Evolutionary conservation across 2,113 vertebrate species (phyloP), one percentile per base, ranked within the genome.

Genomic region (Pangasianodon hypophthalmus): DNA sequence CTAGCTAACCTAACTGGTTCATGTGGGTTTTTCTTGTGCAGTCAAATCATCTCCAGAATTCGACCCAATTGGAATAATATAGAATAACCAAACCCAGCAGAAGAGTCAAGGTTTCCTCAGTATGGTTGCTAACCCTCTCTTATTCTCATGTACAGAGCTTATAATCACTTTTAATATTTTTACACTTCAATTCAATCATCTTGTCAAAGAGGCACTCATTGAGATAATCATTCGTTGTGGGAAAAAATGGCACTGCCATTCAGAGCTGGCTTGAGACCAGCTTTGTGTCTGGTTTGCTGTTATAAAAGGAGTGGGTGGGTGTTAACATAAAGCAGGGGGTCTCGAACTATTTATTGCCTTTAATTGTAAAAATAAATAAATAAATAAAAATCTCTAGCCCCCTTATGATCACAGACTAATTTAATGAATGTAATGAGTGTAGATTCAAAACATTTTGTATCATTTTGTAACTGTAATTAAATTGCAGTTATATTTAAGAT

Each of bases 91-190:
- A 89, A 88, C 44, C 87, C 82, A 52, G 82, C 87, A 56, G 88
- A 85, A 89, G 73, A 90, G 90, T 90, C 90, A 92, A 52, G 89
- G 83, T 48, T 85, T 79, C 64, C 52, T 91, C 87, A 90, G 90
- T 91, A 54, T 81, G 16, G 79, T 54, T 54, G 50, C 50, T 19
- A 19, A 32, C 58, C 46, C 60, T 81, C 87, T 58, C n/a, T 21
- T 58, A 67, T 85, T 88, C 77, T 37, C 85, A 88, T 86, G 48
- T 84, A 58, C 79, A 54, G 56, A 73, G 82, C 88, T 52, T 79
- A 83, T 67, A 89, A 81, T 69, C 75, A 6, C 73, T 75, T 92
- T 88, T 91, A 87, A 89, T 92, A 89, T 90, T 79, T 56, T 79
- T 56, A 84, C 79, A 60, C 73, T 87, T 89, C 89, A 89, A 84